These are phyloP conservation scores for Betta splendens DNA, from an alignment of 2,797 vertebrate species.

Conservation along the genomic window DNA sequence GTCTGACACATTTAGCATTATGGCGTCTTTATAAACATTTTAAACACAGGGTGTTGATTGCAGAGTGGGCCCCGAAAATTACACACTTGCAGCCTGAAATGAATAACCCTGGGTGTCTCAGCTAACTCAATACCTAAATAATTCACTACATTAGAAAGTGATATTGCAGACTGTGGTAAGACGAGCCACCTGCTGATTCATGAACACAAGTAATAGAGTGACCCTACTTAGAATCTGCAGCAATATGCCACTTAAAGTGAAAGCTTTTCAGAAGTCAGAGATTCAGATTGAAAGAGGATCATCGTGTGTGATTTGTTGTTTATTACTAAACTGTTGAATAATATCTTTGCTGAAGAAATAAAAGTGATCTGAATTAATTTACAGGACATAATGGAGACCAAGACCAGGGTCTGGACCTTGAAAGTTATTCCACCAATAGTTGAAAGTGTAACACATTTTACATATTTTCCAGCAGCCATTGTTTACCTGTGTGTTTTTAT, in stretches of 20 bases:
- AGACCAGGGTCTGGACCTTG: background rate
- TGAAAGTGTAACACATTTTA: background rate
- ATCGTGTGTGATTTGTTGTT: too few species aligned
- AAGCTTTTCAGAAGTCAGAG: too few species aligned
- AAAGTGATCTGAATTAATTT: too few species aligned
- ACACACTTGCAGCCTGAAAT: conserved; percentile 23
- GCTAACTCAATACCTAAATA: conserved; percentile 66
- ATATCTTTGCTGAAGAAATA: too few species aligned
- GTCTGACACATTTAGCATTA: background rate
- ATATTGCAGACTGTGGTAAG: conserved; percentile 67
- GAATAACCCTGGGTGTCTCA: conserved; percentile 29
- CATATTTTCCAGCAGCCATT: background rate
- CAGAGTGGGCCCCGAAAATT: conserved; percentile 27
- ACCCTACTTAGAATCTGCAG: conserved; percentile 31
- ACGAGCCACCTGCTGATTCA: conserved; percentile 52
- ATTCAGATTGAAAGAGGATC: too few species aligned
- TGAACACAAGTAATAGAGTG: conserved; percentile 20
- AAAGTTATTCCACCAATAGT: background rate
- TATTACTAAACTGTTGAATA: too few species aligned
- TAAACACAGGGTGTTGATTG: conserved; percentile 29
- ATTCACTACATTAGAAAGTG: conserved; percentile 75
- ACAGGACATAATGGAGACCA: too few species aligned
- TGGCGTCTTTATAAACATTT: conserved; percentile 16
- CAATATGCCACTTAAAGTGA: conserved; percentile 14
- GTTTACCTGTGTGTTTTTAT: background rate